Percentiles rank a stretch among this genome's conserved stretches.
These are phyloP conservation scores for Percina caprodes DNA, from an alignment of 2,113 vertebrate species.

Conservation along the genomic window DNA sequence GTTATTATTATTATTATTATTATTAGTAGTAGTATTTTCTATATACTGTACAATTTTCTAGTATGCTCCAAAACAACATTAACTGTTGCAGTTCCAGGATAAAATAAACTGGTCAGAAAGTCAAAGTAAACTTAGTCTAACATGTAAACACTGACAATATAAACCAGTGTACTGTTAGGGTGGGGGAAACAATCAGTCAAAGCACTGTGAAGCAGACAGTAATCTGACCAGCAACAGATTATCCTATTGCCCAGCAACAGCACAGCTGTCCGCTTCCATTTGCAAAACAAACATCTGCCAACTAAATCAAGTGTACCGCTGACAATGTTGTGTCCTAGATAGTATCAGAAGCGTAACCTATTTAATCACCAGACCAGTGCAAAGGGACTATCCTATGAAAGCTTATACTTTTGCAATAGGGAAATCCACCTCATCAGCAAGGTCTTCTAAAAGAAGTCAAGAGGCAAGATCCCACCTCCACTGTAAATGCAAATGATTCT, in stretches of 20 bases:
- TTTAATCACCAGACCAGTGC: constrained; percentile 36
- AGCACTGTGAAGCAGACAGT: constrained; percentile 37
- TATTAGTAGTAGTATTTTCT: background rate
- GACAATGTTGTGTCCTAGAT: constrained; percentile 56
- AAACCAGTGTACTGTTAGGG: constrained; percentile 3
- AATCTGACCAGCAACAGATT: constrained; percentile 77
- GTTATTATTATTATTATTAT: background rate
- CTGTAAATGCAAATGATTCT: background rate
- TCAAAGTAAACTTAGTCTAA: constrained; percentile 2
- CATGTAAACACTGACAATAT: constrained; percentile 21
- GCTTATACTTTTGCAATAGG: constrained; percentile 9
- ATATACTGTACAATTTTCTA: too few relatives aligned
- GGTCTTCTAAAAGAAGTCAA: background rate
- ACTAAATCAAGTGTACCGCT: constrained; percentile 44
- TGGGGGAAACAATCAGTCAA: constrained; percentile 13
- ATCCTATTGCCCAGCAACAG: constrained; percentile 75
- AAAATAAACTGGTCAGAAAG: constrained; percentile 9
- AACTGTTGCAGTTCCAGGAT: background rate
- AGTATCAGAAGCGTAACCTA: constrained; percentile 22
- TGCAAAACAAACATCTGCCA: constrained; percentile 81
- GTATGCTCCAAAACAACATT: background rate
- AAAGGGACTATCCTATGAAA: background rate
- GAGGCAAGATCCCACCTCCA: background rate
- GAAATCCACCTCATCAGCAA: constrained; percentile 1
- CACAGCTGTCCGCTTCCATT: constrained; percentile 72